A percentile compares a stretch with the other conserved stretches of the same genome.
phyloP scores from a whole-genome alignment of 2,888 invertebrate species.

The Caenorhabditis sinica region DNA sequence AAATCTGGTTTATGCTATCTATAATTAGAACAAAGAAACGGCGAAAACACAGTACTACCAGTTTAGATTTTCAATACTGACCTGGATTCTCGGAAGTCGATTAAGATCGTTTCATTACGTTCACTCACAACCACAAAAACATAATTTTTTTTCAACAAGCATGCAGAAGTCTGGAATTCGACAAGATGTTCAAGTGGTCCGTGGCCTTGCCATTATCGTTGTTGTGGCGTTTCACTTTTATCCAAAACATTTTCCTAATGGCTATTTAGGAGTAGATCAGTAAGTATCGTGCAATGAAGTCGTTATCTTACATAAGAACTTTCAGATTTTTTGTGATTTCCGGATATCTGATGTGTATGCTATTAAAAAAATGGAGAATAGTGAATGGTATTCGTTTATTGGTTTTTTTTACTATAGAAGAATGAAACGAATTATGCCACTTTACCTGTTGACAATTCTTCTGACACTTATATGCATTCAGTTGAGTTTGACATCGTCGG shows the following conservation, averaged over 20 bases:
- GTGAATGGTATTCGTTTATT: neutral
- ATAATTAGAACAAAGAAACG: no score
- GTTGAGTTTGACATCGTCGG: neutral
- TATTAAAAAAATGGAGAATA: neutral
- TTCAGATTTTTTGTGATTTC: slow-evolving; percentile 50
- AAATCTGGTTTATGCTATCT: no score
- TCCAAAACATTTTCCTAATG: slow-evolving; percentile 43
- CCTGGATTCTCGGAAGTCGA: no score
- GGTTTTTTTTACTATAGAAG: slow-evolving; percentile 13
- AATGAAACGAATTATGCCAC: slow-evolving; percentile 31
- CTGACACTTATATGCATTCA: neutral
- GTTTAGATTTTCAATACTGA: no score
- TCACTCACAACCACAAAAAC: no score
- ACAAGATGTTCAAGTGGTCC: slow-evolving; percentile 36
- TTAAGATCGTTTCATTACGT: neutral
- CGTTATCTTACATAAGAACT: neutral
- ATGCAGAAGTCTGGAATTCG: slow-evolving; percentile 5
- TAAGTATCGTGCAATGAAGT: neutral
- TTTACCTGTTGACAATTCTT: slow-evolving; percentile 15
- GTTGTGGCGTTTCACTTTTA: slow-evolving; percentile 43
- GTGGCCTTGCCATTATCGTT: slow-evolving; percentile 39
- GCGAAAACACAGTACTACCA: no score
- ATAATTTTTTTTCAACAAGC: neutral
- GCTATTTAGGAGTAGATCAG: slow-evolving; percentile 49
- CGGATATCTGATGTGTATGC: slow-evolving; percentile 45